A percentile compares a stretch with the other conserved stretches of the same genome.
Evolutionary conservation across 2,113 vertebrate species (phyloP).

Genomic region (Bos indicus): DNA sequence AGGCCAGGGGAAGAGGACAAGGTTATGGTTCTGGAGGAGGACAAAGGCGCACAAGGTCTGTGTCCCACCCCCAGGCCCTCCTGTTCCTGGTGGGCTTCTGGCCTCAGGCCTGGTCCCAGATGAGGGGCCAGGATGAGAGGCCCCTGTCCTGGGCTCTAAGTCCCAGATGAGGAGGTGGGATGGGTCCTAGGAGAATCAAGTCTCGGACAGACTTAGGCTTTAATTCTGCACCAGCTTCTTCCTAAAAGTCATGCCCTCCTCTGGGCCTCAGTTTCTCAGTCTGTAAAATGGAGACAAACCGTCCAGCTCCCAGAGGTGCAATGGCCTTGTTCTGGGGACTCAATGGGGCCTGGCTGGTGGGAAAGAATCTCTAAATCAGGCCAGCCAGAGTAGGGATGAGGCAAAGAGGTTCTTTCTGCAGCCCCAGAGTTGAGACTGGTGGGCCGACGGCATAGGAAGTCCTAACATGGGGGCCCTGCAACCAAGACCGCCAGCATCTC

Average conservation of each 20-base stretch:
- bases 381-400: rapidly evolving
- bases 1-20: background rate
- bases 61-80: background rate
- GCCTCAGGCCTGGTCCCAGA: background rate
- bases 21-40: too few relatives aligned
- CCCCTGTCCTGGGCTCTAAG: background rate
- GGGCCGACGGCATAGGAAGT: background rate
- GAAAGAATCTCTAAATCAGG: background rate
- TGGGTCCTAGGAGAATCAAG: background rate
- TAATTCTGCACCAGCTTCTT: background rate
- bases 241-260: background rate
- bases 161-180: background rate
- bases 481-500: background rate
- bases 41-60: background rate
- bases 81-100: background rate
- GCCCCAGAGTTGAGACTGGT: background rate
- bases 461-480: background rate
- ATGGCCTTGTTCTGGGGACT: background rate
- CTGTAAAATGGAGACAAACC: background rate
- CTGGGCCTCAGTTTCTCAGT: background rate
- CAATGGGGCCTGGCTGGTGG: background rate
- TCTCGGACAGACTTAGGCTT: background rate
- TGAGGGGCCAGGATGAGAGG: too few relatives aligned
- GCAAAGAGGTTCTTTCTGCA: background rate
- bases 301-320: background rate